Evolutionary conservation across 2,888 invertebrate species (phyloP), one percentile per base, ranked within the genome.

Genomic region (Protula sp.): DNA sequence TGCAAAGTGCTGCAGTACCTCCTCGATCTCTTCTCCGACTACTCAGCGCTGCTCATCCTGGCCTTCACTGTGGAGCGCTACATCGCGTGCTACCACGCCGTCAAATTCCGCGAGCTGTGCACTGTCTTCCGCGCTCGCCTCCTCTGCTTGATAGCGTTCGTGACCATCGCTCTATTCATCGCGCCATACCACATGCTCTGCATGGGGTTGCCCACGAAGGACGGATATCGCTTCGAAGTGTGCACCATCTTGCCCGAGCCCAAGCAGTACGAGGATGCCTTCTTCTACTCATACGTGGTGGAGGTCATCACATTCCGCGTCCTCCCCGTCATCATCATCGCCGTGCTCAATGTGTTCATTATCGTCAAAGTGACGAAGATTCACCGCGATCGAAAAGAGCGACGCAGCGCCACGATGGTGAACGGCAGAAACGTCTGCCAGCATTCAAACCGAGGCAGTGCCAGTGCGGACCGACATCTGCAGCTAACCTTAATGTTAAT

Each of bases 401-500:
- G 38, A 38, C 38, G 19, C 19, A 19, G 9, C 38, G 19, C 9
- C 38, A 38, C 38, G 19, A 9, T 14, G 9, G 19, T 38, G 9
- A 38, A 38, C 38, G 19, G 19, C 9, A 14, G 9, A 19, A 38
- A 9, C 19, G 19, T 38, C 9, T 19, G 19, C 9, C 38, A 38
- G 38, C n/a, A n/a, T n/a, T n/a, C n/a, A n/a, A n/a, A n/a, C n/a
- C 38, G 38, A 38, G 38, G 38, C 9, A n/a, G n/a, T n/a, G n/a
- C n/a, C 14, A 45, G n/a, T 14, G 51, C 5, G 51, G 26, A 50
- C 22, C 5, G 22, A 26, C 22, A 50, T 9, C 5, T 50, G 48
- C 70, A 70, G 56, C 54, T 69, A 45, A 70, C 70, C 22, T 60
- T 70, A 28, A 70, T 67, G 61, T 52, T 70, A 28, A 70, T 69